phyloP scores from a whole-genome alignment of 1,140 invertebrate genomes.

The Drosophila tropicalis region DNA sequence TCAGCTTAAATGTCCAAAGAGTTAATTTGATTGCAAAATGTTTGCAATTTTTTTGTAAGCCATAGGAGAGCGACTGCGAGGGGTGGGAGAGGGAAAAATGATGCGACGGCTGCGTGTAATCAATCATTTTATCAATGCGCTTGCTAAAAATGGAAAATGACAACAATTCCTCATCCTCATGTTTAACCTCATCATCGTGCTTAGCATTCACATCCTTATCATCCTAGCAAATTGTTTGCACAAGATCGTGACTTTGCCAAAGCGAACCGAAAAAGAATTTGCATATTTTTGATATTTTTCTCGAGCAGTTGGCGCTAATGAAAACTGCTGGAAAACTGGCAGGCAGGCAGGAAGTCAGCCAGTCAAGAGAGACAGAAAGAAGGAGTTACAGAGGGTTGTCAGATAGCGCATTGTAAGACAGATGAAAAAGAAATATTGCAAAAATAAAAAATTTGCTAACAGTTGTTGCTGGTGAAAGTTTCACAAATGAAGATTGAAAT shows the following conservation, averaged over 20 bases:
- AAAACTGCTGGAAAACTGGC: slow-evolving; percentile 47
- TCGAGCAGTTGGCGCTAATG: slow-evolving; percentile 74
- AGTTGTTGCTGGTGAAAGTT: slow-evolving; percentile 15
- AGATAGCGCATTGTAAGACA: slow-evolving; percentile 1
- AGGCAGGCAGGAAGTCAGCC: too few relatives aligned
- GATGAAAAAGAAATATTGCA: slow-evolving; percentile 40
- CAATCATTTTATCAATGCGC: slow-evolving; percentile 81
- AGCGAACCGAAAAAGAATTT: slow-evolving; percentile 52
- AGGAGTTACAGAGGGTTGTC: not conserved
- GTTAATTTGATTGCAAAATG: slow-evolving; percentile 82
- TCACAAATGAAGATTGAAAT: not conserved
- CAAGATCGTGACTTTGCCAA: slow-evolving; percentile 77
- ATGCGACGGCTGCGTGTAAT: slow-evolving; percentile 69
- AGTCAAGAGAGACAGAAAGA: slow-evolving; percentile 39
- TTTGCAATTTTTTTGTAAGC: slow-evolving; percentile 53
- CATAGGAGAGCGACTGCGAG: not conserved
- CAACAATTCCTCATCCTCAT: slow-evolving; percentile 66
- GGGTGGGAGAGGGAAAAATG: slow-evolving; percentile 3
- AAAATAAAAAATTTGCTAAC: slow-evolving; percentile 8
- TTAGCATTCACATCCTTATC: slow-evolving; percentile 47
- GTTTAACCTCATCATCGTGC: slow-evolving; percentile 68
- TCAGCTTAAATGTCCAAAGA: slow-evolving; percentile 75
- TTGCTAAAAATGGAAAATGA: slow-evolving; percentile 63
- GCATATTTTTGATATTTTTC: slow-evolving; percentile 78
- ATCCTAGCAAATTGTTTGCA: slow-evolving; percentile 72